Evolutionary conservation across 2,888 invertebrate species (phyloP), one percentile per base, ranked within the genome.

Genomic region (Encarsia formosa): DNA sequence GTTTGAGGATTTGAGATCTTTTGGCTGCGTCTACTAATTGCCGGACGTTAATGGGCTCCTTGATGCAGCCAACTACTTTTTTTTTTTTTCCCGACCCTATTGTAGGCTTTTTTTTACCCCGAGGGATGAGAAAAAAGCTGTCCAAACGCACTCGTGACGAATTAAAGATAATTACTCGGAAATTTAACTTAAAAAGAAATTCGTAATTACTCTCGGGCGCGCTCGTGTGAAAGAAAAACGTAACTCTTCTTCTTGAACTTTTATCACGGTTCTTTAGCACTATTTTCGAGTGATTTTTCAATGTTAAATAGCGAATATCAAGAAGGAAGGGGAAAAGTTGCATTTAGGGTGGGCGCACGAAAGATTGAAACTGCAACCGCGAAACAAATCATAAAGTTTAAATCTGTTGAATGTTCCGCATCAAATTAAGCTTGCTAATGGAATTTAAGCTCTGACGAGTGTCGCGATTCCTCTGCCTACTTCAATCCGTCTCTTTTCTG

Each of bases 1-100:
- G 59, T 61, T 59, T 54, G 56, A 61, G 63, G 62, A 63, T 63
- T 55, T 54, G 60, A 61, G 61, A 59, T 62, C 58, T 56, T 59
- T 61, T 59, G 57, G 60, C 61, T 60, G 58, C 61, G 59, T 41
- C 44, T 43, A 52, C 53, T 62, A 61, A 61, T 62, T 53, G 54
- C 48, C 52, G 56, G 52, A 53, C 52, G 53, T 52, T 54, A 59
- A 57, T 53, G 37, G n/a, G 15, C 2, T 20, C 39, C 5, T n/a
- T 19, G 8, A 2, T 19, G 5, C 37, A 43, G 8, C 26, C 11
- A 5, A 5, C 26, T 11, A 5, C 26, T 11, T 11, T 11, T 26
- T 26, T 8, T 11, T 11, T 8, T 26, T 11, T 26, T 26, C 5
- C 11, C 11, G 8, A 5, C 11, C 11, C 26, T 26, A 26, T n/a